Evolutionary conservation across 2,888 invertebrate species (phyloP).

Genomic region (Laspeyria flexula): DNA sequence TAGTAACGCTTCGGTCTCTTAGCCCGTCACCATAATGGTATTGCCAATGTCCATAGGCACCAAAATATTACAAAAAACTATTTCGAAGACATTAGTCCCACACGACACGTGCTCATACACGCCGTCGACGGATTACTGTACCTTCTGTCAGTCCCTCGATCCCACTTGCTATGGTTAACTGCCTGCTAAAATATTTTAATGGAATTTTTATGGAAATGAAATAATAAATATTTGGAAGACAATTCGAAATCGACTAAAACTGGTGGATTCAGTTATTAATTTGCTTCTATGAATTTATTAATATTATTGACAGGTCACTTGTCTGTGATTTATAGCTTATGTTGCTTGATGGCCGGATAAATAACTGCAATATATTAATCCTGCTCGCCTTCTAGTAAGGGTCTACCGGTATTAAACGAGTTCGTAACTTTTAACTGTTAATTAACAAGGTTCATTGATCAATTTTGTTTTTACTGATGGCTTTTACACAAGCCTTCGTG

Average conservation of each 20-base stretch:
- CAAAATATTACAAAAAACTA: no score
- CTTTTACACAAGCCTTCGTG: background rate
- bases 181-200: conserved; percentile 35
- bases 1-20: no score
- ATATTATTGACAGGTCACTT: conserved; percentile 8
- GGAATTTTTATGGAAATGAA: conserved; percentile 32
- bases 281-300: conserved; percentile 1
- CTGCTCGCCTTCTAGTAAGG: conserved; percentile 4
- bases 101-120: conserved; percentile 41
- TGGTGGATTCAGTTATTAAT: conserved; percentile 13
- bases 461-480: no score
- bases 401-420: conserved; percentile 12
- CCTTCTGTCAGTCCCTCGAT: conserved; percentile 16
- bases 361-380: background rate
- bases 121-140: conserved; percentile 39
- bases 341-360: background rate
- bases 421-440: conserved; percentile 7
- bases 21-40: no score
- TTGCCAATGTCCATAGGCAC: no score
- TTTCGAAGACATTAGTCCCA: conserved; percentile 17
- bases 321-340: conserved; percentile 6
- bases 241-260: conserved; percentile 25
- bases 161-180: conserved; percentile 17
- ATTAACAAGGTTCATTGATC: conserved; percentile 4
- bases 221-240: conserved; percentile 24